Evolutionary conservation across 2,797 vertebrate species (phyloP).

Genomic region (Rallus crepitans): DNA sequence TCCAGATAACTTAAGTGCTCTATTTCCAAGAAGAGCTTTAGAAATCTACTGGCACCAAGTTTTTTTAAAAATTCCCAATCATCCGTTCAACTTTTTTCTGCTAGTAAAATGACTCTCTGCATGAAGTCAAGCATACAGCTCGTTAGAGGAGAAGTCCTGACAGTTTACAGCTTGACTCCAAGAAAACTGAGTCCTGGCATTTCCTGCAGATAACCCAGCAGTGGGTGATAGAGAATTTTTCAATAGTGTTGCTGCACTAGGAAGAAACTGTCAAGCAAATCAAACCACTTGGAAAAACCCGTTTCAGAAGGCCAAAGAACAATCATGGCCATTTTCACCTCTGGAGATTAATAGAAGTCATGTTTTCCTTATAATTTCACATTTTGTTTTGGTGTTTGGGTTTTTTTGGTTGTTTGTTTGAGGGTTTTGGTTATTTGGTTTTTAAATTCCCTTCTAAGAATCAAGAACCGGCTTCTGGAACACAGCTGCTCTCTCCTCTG

Average conservation of each 20-base stretch:
- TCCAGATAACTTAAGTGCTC: background rate
- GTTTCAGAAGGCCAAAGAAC: background rate
- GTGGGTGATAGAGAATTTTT: background rate
- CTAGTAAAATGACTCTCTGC: background rate
- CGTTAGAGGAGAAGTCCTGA: background rate
- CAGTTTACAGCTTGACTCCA: background rate
- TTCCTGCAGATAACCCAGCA: background rate
- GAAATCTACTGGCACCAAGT: background rate
- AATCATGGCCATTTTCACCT: background rate
- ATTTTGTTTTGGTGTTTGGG: background rate
- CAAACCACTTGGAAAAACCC: background rate
- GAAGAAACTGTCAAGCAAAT: background rate
- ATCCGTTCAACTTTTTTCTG: background rate
- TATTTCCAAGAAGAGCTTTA: background rate
- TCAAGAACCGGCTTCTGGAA: background rate
- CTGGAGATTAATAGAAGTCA: background rate
- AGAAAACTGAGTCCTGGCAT: background rate
- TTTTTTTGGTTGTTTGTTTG: background rate
- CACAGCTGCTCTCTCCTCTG: background rate
- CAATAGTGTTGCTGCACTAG: background rate
- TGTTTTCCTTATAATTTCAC: background rate
- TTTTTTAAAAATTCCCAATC: background rate
- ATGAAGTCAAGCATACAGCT: accelerated
- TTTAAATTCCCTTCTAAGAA: background rate
- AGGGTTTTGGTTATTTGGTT: background rate